Evolutionary conservation across 64 coral and sea anemone species (phyloP), one percentile per base, ranked within the genome.

Genomic region (Trachythela sp.): DNA sequence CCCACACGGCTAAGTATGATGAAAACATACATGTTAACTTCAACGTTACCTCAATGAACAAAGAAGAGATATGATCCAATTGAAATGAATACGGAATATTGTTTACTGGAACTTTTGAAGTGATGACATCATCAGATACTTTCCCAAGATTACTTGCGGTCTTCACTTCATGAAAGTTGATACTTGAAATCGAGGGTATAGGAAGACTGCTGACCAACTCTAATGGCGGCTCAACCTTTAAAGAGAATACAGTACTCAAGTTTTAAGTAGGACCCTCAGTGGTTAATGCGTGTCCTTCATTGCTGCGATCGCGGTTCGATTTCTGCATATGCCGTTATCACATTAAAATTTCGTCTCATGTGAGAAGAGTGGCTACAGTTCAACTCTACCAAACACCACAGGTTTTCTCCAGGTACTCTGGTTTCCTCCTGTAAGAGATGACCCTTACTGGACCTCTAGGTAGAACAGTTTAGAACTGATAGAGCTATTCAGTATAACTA

Each of bases 41-140:
- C n/a, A n/a, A n/a, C n/a, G n/a, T 68, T 37, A 98, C 95, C 89
- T 98, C 88, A 0, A 94, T 91, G 84, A 98, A 98, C 91, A 98
- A 85, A 38, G 91, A 92, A 22, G 91, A 88, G 32, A 98, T 88
- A 85, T 94, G 93, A 84, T 99, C 94, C 35, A 95, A 48, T 51
- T 99, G 96, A 85, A 99, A 99, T 0, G 91, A 86, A 84, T 88
- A 94, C 2, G 96, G 96, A 51, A 99, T 95, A 35, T 94, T 87
- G 14, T 54, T 34, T 2, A 99, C 91, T 22, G 91, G 93, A 84
- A 99, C 8, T 80, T 80, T 40, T 17, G 32, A 37, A 0, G 34
- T 34, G 37, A 80, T 80, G 32, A 80, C 37, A 22, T 80, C 17
- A 80, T 80, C 75, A 37, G 75, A 11, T 40, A 91, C 83, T 88